A percentile compares a stretch with the other conserved stretches of the same genome.
These are phyloP conservation scores for Synanthedon myopaeformis DNA, from an alignment of 2,888 invertebrate species.

Conservation along the genomic window DNA sequence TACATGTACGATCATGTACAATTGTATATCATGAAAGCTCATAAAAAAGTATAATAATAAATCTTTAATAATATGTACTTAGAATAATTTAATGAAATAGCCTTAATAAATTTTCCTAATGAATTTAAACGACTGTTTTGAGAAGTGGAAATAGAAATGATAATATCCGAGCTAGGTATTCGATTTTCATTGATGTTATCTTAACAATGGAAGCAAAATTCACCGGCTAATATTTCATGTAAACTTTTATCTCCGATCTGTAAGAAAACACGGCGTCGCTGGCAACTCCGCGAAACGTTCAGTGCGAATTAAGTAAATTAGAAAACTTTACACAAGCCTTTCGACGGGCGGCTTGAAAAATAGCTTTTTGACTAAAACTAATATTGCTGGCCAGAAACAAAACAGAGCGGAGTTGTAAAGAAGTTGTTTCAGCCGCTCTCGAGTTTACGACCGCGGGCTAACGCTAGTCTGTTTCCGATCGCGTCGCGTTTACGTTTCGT, in stretches of 20 bases:
- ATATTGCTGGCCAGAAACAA: slow-evolving; percentile 62
- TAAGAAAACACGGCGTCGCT: slow-evolving; percentile 19
- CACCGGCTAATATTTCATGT: slow-evolving; percentile 29
- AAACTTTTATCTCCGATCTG: slow-evolving; percentile 36
- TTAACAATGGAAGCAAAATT: slow-evolving; percentile 29
- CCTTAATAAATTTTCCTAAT: too few species aligned
- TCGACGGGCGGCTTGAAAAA: slow-evolving; percentile 61
- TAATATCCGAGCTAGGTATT: not conserved
- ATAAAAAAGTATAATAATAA: too few species aligned
- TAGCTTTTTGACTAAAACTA: slow-evolving; percentile 68
- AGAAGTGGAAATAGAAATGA: not conserved
- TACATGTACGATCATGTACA: too few species aligned
- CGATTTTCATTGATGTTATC: slow-evolving; percentile 26
- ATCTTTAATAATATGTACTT: too few species aligned
- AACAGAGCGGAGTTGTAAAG: slow-evolving; percentile 60
- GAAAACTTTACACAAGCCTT: slow-evolving; percentile 59
- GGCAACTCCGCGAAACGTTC: slow-evolving; percentile 36
- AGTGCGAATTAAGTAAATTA: slow-evolving; percentile 63
- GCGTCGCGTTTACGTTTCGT: slow-evolving; percentile 35
- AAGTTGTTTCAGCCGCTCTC: slow-evolving; percentile 52
- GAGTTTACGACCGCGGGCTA: slow-evolving; percentile 55
- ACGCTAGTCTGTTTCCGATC: slow-evolving; percentile 22
- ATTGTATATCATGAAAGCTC: too few species aligned
- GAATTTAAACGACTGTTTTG: not conserved
- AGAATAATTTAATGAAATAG: too few species aligned